phyloP scores from a whole-genome alignment of 2,113 vertebrate genomes.

The Psophia crepitans region DNA sequence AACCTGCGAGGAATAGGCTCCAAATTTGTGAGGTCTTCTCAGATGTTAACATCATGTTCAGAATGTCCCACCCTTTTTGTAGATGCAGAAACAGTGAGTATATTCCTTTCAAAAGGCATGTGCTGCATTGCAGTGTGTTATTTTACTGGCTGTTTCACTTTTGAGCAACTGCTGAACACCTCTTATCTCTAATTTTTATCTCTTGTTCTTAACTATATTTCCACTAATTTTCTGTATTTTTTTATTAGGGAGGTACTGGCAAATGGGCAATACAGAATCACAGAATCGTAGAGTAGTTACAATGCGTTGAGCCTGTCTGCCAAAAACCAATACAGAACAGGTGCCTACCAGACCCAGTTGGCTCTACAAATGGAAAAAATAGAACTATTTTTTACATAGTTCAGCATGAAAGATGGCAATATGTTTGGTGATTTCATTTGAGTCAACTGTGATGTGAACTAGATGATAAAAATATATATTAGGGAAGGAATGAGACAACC shows the following conservation, averaged over 20 bases:
- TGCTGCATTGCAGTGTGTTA: neutral
- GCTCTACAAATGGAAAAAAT: neutral
- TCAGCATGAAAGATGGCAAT: neutral
- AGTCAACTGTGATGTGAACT: neutral
- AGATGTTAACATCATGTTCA: slow-evolving; percentile 92
- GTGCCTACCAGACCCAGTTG: neutral
- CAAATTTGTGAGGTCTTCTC: slow-evolving; percentile 95
- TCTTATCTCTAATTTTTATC: neutral
- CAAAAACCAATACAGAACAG: neutral
- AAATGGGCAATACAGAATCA: neutral
- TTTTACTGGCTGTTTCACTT: neutral
- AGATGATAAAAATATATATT: neutral
- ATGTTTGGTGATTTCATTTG: neutral
- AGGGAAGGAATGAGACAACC: neutral
- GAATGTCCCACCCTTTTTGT: slow-evolving; percentile 96
- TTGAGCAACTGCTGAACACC: neutral
- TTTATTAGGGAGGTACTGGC: neutral
- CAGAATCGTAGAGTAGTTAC: neutral
- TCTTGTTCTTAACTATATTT: neutral
- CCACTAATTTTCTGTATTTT: neutral
- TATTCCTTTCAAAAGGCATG: neutral
- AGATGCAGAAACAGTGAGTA: slow-evolving; percentile 95
- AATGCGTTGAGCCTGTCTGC: neutral
- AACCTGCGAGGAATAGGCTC: slow-evolving; percentile 93
- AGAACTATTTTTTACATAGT: neutral